Evolutionary conservation across 2,797 vertebrate species (phyloP), one percentile per base, ranked within the genome.

Genomic region (Fringilla coelebs): DNA sequence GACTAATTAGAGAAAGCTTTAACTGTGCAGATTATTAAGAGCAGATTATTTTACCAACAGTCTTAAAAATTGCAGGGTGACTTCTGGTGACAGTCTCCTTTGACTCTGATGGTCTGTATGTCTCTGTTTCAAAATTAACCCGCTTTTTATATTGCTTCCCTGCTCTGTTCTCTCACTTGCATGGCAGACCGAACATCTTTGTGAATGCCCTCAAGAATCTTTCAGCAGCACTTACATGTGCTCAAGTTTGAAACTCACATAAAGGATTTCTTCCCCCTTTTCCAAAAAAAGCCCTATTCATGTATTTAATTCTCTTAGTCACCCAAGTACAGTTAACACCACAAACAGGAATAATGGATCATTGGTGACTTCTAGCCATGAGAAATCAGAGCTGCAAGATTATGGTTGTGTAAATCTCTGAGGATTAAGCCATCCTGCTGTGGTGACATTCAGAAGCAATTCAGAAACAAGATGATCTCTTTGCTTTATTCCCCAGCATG

Each of bases 401-500:
- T 88, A 73, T 25, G 38, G 55, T 82, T 49, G 52, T 83, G 41
- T 91, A 86, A 90, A 76, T 74, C 88, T 57, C 19, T 62, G 80
- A 76, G 72, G 67, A 88, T 90, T 96, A 92, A 95, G 63, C 60
- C 29, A 19, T 85, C 93, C 92, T 0, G 17, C 92, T 91, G 79
- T 45, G 77, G 10, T 85, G 76, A 67, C 85, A 57, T 85, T 95
- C 79, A 86, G 82, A 86, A 88, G 38, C 66, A 78, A 84, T 94
- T 89, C 5, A 17, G 79, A 90, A 85, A 79, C 63, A 79, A 82
- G 65, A 40, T 81, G 79, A 82, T 76, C 65, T 71, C 90, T 90
- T 78, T 46, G n/a, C 89, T 94, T 92, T 95, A 61, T 86, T 94
- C 74, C 74, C 34, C 77, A 84, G 63, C 63, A 61, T 67, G 71